phyloP scores from a whole-genome alignment of 1,140 invertebrate species.

The Zaprionus vittiger region DNA sequence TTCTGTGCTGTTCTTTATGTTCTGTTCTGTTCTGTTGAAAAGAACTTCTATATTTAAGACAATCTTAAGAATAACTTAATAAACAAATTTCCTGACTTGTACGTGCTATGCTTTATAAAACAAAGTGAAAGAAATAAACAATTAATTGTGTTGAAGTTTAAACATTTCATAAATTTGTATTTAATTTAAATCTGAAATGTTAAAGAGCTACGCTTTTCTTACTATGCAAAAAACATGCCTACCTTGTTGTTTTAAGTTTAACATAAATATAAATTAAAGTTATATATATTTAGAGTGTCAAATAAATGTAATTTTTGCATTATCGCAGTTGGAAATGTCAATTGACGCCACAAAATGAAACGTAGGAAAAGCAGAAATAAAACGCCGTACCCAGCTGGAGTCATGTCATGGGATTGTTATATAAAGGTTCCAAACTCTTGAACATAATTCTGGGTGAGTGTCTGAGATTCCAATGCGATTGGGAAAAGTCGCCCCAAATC shows the following conservation, averaged over 20 bases:
- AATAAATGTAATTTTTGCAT: background rate
- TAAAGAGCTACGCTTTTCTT: no score
- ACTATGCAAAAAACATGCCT: no score
- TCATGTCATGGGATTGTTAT: conserved; percentile 84
- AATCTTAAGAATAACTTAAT: no score
- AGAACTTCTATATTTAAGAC: no score
- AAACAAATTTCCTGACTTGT: no score
- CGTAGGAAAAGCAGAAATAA: conserved; percentile 82
- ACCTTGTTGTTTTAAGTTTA: background rate
- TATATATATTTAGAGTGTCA: background rate
- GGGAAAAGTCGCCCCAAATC: conserved; percentile 11
- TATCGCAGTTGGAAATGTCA: conserved; percentile 60
- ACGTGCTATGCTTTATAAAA: no score
- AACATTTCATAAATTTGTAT: no score
- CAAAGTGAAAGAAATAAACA: no score
- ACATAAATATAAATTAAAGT: background rate
- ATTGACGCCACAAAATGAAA: conserved; percentile 74
- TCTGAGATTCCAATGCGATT: conserved; percentile 23
- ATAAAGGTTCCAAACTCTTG: conserved; percentile 84
- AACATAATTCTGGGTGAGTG: conserved; percentile 84
- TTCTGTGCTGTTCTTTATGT: no score
- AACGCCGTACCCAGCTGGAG: conserved; percentile 69
- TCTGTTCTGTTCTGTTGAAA: no score
- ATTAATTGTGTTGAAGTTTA: no score
- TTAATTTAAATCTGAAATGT: no score